These are phyloP conservation scores for Fulmarus glacialis DNA, from an alignment of 2,113 vertebrate genomes.

Conservation along the genomic window DNA sequence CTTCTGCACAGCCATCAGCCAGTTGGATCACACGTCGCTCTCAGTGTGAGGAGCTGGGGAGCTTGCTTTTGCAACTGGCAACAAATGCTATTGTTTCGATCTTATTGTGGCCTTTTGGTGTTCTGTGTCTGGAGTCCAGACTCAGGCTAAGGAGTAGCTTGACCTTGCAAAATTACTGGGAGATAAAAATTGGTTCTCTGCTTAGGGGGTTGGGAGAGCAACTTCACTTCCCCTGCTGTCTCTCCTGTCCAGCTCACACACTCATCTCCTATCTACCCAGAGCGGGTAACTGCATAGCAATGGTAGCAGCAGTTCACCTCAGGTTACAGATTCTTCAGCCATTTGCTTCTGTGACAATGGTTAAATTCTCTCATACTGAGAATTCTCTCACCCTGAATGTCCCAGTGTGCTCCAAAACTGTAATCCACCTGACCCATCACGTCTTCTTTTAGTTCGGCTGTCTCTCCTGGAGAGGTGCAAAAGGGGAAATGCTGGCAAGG, in stretches of 20 bases:
- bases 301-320: not conserved
- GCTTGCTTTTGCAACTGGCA: not conserved
- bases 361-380: not conserved
- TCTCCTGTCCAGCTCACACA: not conserved
- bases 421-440: not conserved
- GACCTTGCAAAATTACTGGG: not conserved
- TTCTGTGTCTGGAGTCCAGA: not conserved
- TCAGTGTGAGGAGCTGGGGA: too few relatives aligned
- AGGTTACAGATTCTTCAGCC: too few relatives aligned
- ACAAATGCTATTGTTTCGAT: not conserved
- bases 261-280: not conserved
- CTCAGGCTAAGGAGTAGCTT: not conserved
- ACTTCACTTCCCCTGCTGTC: not conserved
- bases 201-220: not conserved
- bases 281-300: not conserved
- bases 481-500: not conserved
- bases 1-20: not conserved
- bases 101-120: not conserved
- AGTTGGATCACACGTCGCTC: fast-evolving
- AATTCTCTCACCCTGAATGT: not conserved
- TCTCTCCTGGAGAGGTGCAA: too few relatives aligned
- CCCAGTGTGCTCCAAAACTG: not conserved
- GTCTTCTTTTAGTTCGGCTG: not conserved
- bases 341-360: too few relatives aligned
- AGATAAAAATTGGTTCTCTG: not conserved